Evolutionary conservation across 2,888 invertebrate genomes (phyloP), one percentile per base, ranked within the genome.

Genomic region (Hipparchia semele): DNA sequence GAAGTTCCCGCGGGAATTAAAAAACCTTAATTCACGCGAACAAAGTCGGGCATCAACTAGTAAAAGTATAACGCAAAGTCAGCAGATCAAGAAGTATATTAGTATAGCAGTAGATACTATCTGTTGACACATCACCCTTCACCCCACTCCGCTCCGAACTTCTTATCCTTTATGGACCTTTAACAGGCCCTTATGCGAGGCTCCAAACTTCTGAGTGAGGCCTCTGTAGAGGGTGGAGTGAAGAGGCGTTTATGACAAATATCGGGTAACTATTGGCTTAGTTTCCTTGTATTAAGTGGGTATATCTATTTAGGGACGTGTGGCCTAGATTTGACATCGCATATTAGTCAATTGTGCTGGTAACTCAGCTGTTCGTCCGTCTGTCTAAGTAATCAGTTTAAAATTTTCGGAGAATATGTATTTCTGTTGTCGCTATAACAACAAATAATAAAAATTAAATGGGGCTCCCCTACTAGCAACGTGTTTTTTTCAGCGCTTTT

Each of bases 61-160:
- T 58, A 58, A 9, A 58, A 58, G 6, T 39, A 39, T 39, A 39
- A 6, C 58, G 13, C 8, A 2, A 58, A 23, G 2, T 58, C 58
- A 58, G 8, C 2, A 23, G 58, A 23, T 23, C 8, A 13, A 13
- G 23, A 58, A 58, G 58, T 23, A 58, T 23, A n/a, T 56, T 6
- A 56, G 56, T 56, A 7, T 58, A 62, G 23, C 69, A 46, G 39
- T 45, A 71, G 68, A 68, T 58, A 53, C 70, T 60, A 73, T 70
- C 73, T 72, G 73, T 73, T 75, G 75, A 69, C 71, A 73, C 71
- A 71, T 67, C 58, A 49, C 71, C 65, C 71, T 71, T 59, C 65
- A 49, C 71, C 71, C 67, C 60, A 45, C 61, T 49, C 6, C 67
- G 65, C 10, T 46, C 13, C 54, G 54, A 39, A 8, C 66, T 46